Base-by-base conservation (phyloP, 2,888 invertebrate species). In the Nemapogon koenigi region DNA sequence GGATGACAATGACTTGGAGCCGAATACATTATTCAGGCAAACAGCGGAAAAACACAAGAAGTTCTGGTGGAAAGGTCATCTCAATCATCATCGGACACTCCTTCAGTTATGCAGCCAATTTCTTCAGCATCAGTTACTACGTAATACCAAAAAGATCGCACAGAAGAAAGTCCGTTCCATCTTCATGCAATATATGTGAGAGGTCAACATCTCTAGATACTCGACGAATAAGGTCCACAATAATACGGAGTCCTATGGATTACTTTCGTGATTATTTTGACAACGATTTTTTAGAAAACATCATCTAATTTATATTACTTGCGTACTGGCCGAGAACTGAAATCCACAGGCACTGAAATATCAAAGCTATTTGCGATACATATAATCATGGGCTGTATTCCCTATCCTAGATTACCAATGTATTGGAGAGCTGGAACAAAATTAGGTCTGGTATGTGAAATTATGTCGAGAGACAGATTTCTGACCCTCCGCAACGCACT, bases 311-410 rank as follows among this genome's bases (percentile, higher is more conserved):
- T 22, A 22, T 22, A 25, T 14, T 22, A 11, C 2, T 25, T 11
- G 2, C 19, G 13, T 11, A 35, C 14, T n/a, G 35, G 35, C 22
- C 6, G 3, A 3, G 14, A 35, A 26, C 28, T 37, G 6, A 37
- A 37, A 27, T 16, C 27, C 27, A 37, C 37, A 3, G 3, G 27
- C 14, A 16, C 11, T 16, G 37, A 37, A 37, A 37, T 37, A 16
- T n/a, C 27, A 7, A 26, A 27, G 11, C 6, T 27, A 4, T 16
- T 37, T 27, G 14, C 16, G 10, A 26, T 37, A 6, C 28, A 37
- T 27, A 4, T 37, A 4, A 7, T 16, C 37, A 37, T 37, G 28
- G 37, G 37, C 6, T 37, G 37, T 28, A 37, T 37, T 22, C 37
- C 37, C n/a, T 37, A 37, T 11, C 37, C 26, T 26, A 6, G 37